Evolutionary conservation across 1,140 invertebrate genomes (phyloP).

Genomic region (Heliconius melpomene): DNA sequence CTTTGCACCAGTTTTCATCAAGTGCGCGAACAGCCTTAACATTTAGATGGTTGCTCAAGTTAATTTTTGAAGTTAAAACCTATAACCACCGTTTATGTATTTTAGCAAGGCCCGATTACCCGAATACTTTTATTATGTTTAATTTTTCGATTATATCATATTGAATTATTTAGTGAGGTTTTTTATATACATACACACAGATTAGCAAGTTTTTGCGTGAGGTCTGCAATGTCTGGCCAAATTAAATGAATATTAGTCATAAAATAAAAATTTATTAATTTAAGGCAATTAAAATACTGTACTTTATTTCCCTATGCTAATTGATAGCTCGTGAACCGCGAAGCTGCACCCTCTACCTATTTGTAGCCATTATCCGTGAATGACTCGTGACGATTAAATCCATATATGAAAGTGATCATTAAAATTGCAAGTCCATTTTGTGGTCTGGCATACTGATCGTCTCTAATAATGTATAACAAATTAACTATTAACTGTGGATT

Average conservation of each 20-base stretch:
- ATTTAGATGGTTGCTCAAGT: slow-evolving; percentile 59
- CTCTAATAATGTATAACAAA: neutral
- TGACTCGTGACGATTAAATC: slow-evolving; percentile 29
- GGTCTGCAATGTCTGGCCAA: neutral
- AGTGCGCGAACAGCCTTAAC: slow-evolving; percentile 65
- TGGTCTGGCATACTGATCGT: neutral
- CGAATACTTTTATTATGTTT: neutral
- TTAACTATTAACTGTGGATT: no score
- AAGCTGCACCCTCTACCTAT: slow-evolving; percentile 28
- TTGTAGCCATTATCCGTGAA: slow-evolving; percentile 40
- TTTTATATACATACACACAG: neutral
- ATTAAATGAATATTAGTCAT: neutral
- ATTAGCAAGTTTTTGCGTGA: no score
- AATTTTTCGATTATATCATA: neutral
- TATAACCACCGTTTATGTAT: neutral
- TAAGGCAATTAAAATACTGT: slow-evolving; percentile 32
- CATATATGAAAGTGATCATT: slow-evolving; percentile 43
- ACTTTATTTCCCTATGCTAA: slow-evolving; percentile 38
- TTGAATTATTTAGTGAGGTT: neutral
- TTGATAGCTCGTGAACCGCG: slow-evolving; percentile 30
- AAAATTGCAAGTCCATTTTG: slow-evolving; percentile 35
- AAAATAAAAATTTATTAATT: neutral
- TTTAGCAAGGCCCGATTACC: neutral
- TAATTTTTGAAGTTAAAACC: slow-evolving; percentile 47
- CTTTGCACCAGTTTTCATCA: slow-evolving; percentile 75